Base-by-base conservation (phyloP, 2,888 invertebrate species). In the Scaptomyza cyrtandrae region DNA sequence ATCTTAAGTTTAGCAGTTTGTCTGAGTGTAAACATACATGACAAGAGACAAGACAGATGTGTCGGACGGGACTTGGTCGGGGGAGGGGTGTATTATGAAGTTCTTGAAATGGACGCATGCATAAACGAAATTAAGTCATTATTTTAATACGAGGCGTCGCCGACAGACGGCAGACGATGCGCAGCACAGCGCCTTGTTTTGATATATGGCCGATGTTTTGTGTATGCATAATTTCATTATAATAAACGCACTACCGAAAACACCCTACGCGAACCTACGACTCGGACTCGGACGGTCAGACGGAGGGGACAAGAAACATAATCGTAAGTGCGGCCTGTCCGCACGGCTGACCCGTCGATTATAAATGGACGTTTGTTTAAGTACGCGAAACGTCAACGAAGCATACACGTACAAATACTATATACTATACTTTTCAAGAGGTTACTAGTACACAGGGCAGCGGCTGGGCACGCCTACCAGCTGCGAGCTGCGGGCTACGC, bases 111-210 rank as follows among this genome's bases (percentile, higher is more conserved):
- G 50, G 60, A 64, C 55, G 66, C 87, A 85, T 78, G 78, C 71
- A 81, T 78, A 78, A 87, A 85, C 82, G 75, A 90, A 90, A 90
- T 90, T 90, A 90, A 90, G 89, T 90, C 86, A 87, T 89, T 89
- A 89, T 86, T 86, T 89, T 86, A 87, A 89, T 86, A 90, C 85
- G 78, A 75, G 76, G 70, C 79, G 78, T 66, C 66, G 66, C 76
- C 35, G 35, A 35, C 61, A 71, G 77, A 0, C 33, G 49, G 9
- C 58, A 16, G 39, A 69, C 58, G 74, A 70, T 69, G 70, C 57
- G 75, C 76, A 24, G 70, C 57, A 71, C 71, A 44, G 74, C 41
- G 75, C 62, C 77, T 58, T 54, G 62, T 80, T 86, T 88, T 88
- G 83, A 83, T 87, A 89, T 85, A 87, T 86, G 89, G 79, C 62